These are phyloP conservation scores for Anarrhichthys ocellatus DNA, from an alignment of 2,113 vertebrate species.

Conservation along the genomic window DNA sequence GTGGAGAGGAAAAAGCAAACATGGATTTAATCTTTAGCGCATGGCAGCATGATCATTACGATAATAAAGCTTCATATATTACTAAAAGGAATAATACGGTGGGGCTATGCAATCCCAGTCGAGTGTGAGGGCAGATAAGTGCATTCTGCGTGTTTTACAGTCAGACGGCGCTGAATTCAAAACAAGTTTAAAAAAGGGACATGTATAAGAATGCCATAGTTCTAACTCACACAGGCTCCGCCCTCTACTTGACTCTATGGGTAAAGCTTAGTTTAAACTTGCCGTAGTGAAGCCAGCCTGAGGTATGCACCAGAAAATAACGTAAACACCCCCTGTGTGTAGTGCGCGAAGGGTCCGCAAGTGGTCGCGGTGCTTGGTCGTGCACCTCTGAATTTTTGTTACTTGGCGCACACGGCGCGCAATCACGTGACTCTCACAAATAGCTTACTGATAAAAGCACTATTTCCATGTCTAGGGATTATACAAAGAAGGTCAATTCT, in stretches of 20 bases:
- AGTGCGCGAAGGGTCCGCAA: no score
- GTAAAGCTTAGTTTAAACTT: not conserved
- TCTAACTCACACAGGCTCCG: not conserved
- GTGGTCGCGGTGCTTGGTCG: no score
- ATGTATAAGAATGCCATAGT: not conserved
- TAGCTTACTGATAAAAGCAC: not conserved
- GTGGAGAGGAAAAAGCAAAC: constrained; percentile 64
- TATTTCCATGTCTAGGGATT: not conserved
- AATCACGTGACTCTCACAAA: not conserved
- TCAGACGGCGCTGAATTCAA: constrained; percentile 26
- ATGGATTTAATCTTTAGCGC: constrained; percentile 69
- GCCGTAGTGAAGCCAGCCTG: not conserved
- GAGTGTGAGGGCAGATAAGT: constrained; percentile 16
- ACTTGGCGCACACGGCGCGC: not conserved
- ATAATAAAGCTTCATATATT: constrained; percentile 62
- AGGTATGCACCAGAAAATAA: not conserved
- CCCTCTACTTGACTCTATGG: not conserved
- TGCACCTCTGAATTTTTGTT: no score
- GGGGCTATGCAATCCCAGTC: constrained; percentile 24
- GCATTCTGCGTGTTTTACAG: constrained; percentile 1
- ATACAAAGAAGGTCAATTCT: not conserved
- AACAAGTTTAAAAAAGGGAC: not conserved
- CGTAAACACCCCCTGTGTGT: no score
- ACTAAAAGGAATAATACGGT: constrained; percentile 51
- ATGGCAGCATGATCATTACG: constrained; percentile 54